phyloP scores from a whole-genome alignment of 2,888 invertebrate genomes.

The Agrotis ipsilon region DNA sequence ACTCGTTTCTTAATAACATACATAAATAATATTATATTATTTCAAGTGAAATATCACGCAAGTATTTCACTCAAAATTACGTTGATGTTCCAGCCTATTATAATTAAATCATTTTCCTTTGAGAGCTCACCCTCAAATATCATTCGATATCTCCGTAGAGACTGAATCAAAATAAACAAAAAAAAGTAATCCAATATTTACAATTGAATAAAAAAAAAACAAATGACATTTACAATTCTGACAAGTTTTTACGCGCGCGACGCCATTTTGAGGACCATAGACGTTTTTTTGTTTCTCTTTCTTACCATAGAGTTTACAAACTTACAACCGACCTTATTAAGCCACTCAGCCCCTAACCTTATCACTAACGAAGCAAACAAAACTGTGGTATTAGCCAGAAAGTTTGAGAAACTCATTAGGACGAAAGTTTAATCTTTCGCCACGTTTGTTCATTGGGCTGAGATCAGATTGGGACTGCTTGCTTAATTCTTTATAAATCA shows the following conservation, averaged over 20 bases:
- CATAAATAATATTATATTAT: slow-evolving; percentile 7
- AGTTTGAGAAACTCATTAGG: slow-evolving; percentile 55
- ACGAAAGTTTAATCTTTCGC: slow-evolving; percentile 43
- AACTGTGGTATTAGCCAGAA: slow-evolving; percentile 28
- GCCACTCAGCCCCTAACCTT: slow-evolving; percentile 24
- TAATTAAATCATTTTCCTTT: slow-evolving; percentile 36
- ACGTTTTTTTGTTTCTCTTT: slow-evolving; percentile 4
- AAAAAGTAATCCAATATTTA: slow-evolving; percentile 32
- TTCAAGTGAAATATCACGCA: no score
- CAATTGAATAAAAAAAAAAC: slow-evolving; percentile 22
- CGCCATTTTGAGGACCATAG: slow-evolving; percentile 27
- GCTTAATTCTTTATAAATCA: slow-evolving; percentile 17
- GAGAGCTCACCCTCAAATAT: slow-evolving; percentile 1
- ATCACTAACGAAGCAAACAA: slow-evolving; percentile 49
- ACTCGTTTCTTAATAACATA: background rate
- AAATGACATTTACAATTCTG: slow-evolving; percentile 22
- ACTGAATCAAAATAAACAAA: slow-evolving; percentile 26
- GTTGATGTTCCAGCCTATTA: background rate
- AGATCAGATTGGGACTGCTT: slow-evolving; percentile 29
- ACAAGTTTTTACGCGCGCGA: background rate
- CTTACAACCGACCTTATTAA: slow-evolving; percentile 20
- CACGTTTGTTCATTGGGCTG: slow-evolving; percentile 24
- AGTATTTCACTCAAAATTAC: slow-evolving; percentile 9
- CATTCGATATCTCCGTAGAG: slow-evolving; percentile 39
- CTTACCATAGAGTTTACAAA: slow-evolving; percentile 33